Conservation (phyloP, 2,113 vertebrate species). For the Nothoprocta perdicaria region DNA sequence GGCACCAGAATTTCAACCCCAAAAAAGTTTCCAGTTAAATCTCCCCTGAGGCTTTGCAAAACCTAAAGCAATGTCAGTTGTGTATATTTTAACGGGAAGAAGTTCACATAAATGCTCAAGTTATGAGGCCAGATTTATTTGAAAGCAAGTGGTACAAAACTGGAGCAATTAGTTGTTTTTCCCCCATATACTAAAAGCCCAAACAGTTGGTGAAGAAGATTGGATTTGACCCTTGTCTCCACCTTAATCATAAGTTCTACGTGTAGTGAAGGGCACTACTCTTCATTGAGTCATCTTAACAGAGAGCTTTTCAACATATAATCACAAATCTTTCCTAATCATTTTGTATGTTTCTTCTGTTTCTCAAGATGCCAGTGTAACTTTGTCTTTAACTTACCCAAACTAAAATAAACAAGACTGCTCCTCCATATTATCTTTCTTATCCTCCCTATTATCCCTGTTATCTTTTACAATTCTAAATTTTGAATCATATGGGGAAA, state of each 20-base stretch:
- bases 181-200: constrained; percentile 18
- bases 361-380: constrained; percentile 8
- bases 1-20: not conserved
- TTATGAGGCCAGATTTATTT: constrained; percentile 10
- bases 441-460: no score
- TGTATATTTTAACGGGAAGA: not conserved
- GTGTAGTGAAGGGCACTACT: constrained; percentile 6
- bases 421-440: not conserved
- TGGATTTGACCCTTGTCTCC: not conserved
- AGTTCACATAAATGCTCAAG: constrained; percentile 26
- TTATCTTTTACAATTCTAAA: not conserved
- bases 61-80: not conserved
- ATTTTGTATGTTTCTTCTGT: constrained; percentile 27
- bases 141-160: constrained; percentile 35
- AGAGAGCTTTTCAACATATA: constrained; percentile 27
- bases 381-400: constrained; percentile 9
- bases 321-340: constrained; percentile 7
- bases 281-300: not conserved
- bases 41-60: not conserved
- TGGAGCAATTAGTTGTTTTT: constrained; percentile 14
- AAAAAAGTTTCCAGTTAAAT: not conserved
- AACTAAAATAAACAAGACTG: constrained; percentile 7
- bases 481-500: not conserved
- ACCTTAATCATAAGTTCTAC: not conserved
- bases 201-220: constrained; percentile 15